Conservation (phyloP, 2,113 vertebrate genomes). For the Bucco capensis region DNA sequence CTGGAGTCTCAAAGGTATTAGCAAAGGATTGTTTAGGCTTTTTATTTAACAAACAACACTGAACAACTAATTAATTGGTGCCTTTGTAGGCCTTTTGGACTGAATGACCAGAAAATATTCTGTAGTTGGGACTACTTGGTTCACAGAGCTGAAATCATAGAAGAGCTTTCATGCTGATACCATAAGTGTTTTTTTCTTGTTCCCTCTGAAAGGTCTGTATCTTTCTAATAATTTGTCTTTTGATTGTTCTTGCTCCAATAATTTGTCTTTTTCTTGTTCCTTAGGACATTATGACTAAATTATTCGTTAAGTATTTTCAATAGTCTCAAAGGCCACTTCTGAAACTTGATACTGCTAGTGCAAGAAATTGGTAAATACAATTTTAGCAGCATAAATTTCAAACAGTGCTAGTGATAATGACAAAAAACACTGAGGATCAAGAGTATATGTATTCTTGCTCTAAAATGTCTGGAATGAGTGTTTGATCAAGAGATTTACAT, state of each 20-base stretch:
- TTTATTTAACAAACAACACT: neutral
- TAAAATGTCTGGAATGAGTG: neutral
- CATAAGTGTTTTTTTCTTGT: neutral
- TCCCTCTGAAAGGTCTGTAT: neutral
- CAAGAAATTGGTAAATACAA: neutral
- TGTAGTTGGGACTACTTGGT: neutral
- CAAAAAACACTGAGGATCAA: neutral
- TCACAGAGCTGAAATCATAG: neutral
- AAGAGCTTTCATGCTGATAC: neutral
- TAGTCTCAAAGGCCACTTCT: neutral
- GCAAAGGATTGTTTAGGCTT: neutral
- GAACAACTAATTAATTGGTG: neutral
- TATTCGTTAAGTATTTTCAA: neutral
- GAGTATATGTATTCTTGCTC: neutral
- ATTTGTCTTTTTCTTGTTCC: neutral
- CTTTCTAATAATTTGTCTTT: neutral
- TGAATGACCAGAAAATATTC: neutral
- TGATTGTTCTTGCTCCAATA: neutral
- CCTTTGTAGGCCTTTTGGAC: neutral
- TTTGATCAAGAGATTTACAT: neutral
- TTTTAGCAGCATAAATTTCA: neutral
- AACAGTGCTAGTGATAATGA: neutral
- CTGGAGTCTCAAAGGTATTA: neutral
- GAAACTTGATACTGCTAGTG: neutral
- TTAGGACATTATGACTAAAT: neutral